Evolutionary conservation across 2,113 vertebrate genomes (phyloP).

Genomic region (Lasiurus cinereus): DNA sequence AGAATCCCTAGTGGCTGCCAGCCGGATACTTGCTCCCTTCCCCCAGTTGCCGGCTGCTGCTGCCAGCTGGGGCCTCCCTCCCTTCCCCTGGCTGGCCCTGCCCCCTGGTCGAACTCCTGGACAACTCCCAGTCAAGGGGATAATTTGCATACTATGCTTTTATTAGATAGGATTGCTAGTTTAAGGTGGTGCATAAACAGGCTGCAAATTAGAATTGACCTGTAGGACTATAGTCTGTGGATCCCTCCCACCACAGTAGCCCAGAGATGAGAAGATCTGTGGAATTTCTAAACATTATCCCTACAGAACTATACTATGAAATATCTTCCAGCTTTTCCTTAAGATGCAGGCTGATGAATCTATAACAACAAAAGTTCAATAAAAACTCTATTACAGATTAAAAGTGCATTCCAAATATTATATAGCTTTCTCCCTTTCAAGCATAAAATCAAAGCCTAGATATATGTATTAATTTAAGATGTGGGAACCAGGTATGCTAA

Average conservation of each 20-base stretch:
- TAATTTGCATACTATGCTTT: too few relatives aligned
- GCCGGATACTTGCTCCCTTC: too few relatives aligned
- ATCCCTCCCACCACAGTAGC: neutral
- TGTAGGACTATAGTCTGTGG: neutral
- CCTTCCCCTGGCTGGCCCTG: too few relatives aligned
- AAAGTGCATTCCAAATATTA: neutral
- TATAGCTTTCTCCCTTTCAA: constrained; percentile 22
- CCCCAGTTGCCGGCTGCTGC: too few relatives aligned
- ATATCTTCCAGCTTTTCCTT: neutral
- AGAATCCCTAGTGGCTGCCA: too few relatives aligned
- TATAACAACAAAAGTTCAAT: neutral
- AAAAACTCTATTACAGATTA: constrained; percentile 34
- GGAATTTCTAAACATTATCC: neutral
- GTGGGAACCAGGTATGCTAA: neutral
- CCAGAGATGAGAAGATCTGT: neutral
- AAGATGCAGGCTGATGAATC: neutral
- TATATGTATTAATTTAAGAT: neutral
- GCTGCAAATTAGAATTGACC: neutral
- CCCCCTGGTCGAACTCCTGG: too few relatives aligned
- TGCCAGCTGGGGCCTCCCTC: too few relatives aligned
- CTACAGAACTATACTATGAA: neutral
- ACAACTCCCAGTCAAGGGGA: too few relatives aligned
- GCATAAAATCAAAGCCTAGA: neutral
- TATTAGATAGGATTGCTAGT: neutral
- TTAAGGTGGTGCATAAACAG: neutral